Conservation (phyloP, 2,888 invertebrate genomes). For the Melanostoma mellinum region DNA sequence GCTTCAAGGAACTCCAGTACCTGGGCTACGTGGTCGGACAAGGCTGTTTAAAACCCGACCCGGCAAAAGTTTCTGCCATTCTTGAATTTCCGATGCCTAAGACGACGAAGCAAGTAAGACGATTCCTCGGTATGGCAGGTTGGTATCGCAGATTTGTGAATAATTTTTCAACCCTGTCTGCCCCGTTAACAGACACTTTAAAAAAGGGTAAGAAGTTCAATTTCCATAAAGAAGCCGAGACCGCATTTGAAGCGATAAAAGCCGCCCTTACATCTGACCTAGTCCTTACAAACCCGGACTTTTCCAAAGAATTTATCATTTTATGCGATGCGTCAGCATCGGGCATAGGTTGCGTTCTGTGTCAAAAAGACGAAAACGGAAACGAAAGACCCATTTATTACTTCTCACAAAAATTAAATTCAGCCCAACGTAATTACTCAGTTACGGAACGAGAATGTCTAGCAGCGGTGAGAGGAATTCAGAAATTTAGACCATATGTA, state of each 20-base stretch:
- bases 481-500: not conserved
- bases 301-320: conserved; percentile 25
- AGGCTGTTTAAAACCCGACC: conserved; percentile 26
- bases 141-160: conserved; percentile 10
- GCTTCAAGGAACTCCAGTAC: conserved; percentile 9
- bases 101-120: not conserved
- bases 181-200: conserved; percentile 48
- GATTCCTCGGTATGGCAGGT: conserved; percentile 21
- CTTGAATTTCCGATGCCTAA: not conserved
- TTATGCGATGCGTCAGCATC: conserved; percentile 48
- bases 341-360: conserved; percentile 51
- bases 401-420: not conserved
- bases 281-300: conserved; percentile 40
- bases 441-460: not conserved
- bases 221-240: not conserved
- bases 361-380: conserved; percentile 31
- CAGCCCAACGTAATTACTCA: conserved; percentile 3
- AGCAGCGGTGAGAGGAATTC: not conserved
- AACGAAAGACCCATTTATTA: conserved; percentile 36
- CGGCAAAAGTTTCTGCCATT: conserved; percentile 39
- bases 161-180: conserved; percentile 36
- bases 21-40: conserved; percentile 56
- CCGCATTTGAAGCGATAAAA: not conserved
- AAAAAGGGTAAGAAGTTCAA: not conserved
- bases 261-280: not conserved